phyloP scores from a whole-genome alignment of 2,797 vertebrate species.

The Paratrypauchen microcephalus region DNA sequence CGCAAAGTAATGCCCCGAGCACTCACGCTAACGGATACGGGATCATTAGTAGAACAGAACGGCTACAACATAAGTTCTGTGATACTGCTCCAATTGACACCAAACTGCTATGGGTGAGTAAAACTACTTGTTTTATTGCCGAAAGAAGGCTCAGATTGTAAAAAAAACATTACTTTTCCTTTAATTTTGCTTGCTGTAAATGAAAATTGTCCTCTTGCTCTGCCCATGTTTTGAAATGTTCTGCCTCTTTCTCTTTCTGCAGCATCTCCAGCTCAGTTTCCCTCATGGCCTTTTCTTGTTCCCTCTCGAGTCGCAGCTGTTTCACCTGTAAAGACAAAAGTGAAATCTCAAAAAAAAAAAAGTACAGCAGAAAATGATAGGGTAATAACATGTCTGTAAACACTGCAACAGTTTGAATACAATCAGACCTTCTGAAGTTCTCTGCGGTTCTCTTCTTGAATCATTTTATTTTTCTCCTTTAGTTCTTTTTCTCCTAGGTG shows the following conservation, averaged over 20 bases:
- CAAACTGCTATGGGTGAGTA: no score
- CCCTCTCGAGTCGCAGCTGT: slow-evolving; percentile 92
- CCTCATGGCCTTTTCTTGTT: slow-evolving; percentile 94
- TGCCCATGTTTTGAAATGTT: slow-evolving; percentile 98
- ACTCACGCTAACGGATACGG: no score
- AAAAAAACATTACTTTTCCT: no score
- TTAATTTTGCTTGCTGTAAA: slow-evolving; percentile 96
- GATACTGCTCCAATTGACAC: no score
- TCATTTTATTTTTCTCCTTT: slow-evolving; percentile 94
- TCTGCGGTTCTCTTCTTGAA: slow-evolving; percentile 96
- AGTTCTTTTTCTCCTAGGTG: slow-evolving; percentile 95
- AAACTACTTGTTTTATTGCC: no score
- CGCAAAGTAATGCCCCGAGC: no score
- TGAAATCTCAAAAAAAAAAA: neutral
- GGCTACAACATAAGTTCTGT: no score
- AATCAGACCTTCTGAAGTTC: slow-evolving; percentile 93
- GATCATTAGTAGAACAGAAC: no score
- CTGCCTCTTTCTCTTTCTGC: slow-evolving; percentile 95
- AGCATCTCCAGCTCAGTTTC: slow-evolving; percentile 97
- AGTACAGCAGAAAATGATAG: neutral
- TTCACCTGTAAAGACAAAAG: slow-evolving; percentile 82
- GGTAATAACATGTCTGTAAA: neutral
- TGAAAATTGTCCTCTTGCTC: slow-evolving; percentile 99
- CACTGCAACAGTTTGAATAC: neutral
- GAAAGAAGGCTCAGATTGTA: no score